phyloP scores from a whole-genome alignment of 1,140 invertebrate species.

The Bombus fervidus region DNA sequence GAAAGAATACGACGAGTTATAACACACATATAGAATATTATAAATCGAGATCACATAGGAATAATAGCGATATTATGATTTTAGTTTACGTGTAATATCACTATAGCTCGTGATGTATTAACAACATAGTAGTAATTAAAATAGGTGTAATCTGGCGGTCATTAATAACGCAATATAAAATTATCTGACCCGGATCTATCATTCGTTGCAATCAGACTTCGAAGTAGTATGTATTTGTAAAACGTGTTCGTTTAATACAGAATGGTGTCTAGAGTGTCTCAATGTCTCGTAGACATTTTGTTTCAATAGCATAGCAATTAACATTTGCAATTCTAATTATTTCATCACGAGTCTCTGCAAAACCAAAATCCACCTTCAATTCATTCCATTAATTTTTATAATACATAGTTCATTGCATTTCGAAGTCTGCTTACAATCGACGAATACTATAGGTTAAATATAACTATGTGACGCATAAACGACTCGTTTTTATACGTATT shows the following conservation, averaged over 20 bases:
- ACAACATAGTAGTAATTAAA: slow-evolving; percentile 55
- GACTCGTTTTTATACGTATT: slow-evolving; percentile 65
- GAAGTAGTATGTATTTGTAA: not conserved
- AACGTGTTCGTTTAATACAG: not conserved
- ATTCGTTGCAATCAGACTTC: slow-evolving; percentile 54
- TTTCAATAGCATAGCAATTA: not conserved
- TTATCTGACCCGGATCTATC: slow-evolving; percentile 42
- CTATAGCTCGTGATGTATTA: slow-evolving; percentile 61
- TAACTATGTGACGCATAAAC: slow-evolving; percentile 61
- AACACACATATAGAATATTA: slow-evolving; percentile 57
- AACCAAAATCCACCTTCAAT: not conserved
- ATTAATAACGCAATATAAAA: slow-evolving; percentile 42
- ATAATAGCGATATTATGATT: slow-evolving; percentile 49
- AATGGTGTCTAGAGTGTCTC: not conserved
- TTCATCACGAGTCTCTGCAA: not conserved
- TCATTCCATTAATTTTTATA: slow-evolving; percentile 10
- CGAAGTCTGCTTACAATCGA: slow-evolving; percentile 57
- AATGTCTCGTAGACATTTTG: not conserved
- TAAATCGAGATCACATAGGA: slow-evolving; percentile 46
- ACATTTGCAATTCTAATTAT: slow-evolving; percentile 15
- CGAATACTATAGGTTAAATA: slow-evolving; percentile 51
- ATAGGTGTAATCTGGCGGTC: slow-evolving; percentile 51
- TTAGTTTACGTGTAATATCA: slow-evolving; percentile 63
- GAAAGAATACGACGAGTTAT: slow-evolving; percentile 51
- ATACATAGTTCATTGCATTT: not conserved